Base-by-base conservation (phyloP, 2,888 invertebrate genomes). In the Torymus tubicola region DNA sequence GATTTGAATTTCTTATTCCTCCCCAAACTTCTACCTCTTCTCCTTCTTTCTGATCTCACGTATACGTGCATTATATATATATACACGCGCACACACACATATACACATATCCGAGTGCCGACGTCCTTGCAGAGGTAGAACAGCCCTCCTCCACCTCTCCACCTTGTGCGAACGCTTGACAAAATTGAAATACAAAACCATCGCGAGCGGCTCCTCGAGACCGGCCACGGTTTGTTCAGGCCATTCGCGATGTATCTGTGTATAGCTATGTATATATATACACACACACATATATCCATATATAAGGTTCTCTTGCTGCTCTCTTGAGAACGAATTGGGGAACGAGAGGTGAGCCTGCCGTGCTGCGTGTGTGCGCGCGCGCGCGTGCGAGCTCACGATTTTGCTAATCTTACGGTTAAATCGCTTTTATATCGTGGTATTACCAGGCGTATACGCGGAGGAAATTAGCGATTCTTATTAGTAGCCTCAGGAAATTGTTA, bases 1-100 rank as follows among this genome's bases (percentile, higher is more conserved):
- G 82, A 82, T 82, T 82, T 82, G 77, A 82, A 82, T 82, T 82
- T 82, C 80, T 82, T 77, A 82, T 82, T 82, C 70, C 77, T 81
- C 67, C 78, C 81, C 75, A 74, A 80, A 77, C 52, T 61, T 57
- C 61, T 31, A 14, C 50, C 71, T 64, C 21, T 16, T 18, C 21
- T 50, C 58, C 64, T 5, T 58, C 55, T 21, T 42, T 57, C 42
- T 74, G 57, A 5, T 42, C 42, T 42, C 42, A 42, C 42, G 42
- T 42, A 8, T 42, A 42, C 42, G 42, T 42, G 42, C 10, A 42
- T 42, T 42, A 42, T 42, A 42, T 42, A 3, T 42, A 42, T 42
- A 42, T 8, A 3, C 4, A 42, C 8, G 8, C 8, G 1, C 8
- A 42, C 8, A 5, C 8, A 42, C 1, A 42, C 8, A 42, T 8